Evolutionary conservation across 37 sponge, comb jelly and placozoan genomes (phyloP), one percentile per base, ranked within the genome.

Genomic region (Bolinopsis microptera): DNA sequence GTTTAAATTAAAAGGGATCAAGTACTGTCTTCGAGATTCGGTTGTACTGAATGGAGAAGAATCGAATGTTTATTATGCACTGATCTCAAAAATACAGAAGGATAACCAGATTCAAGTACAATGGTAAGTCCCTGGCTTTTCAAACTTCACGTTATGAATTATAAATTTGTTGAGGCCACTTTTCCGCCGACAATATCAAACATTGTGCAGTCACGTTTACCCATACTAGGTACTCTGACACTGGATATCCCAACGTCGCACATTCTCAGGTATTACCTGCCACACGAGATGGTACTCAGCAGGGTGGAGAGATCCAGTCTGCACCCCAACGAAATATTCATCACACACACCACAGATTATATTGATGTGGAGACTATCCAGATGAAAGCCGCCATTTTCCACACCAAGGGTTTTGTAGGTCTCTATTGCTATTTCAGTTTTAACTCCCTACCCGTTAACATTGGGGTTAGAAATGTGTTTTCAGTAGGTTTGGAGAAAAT

Each of bases 111-210:
- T 77, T 9, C 36, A 77, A 77, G 80, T 77, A 1, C 80, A 77
- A 77, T 77, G 80, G 80, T 77, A 35, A 77, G 32, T 26, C 36
- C 83, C 83, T 35, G 83, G 83, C 35, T 80, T 35, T 80, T 35
- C 27, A 35, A 35, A 5, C 83, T 38, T 38, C 36, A 32, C 3
- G 83, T 35, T 22, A 80, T 80, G 83, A n/a, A n/a, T n/a, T n/a
- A n/a, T n/a, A n/a, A n/a, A n/a, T n/a, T n/a, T n/a, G n/a, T n/a
- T n/a, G n/a, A n/a, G n/a, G n/a, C n/a, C n/a, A n/a, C n/a, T n/a
- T n/a, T n/a, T n/a, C n/a, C n/a, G n/a, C n/a, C n/a, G n/a, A n/a
- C n/a, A n/a, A n/a, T n/a, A n/a, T n/a, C n/a, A n/a, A n/a, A n/a
- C n/a, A n/a, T n/a, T n/a, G n/a, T n/a, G n/a, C n/a, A n/a, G n/a